Percentiles rank a stretch among this genome's conserved stretches.
These are phyloP conservation scores for Triplophysa siluroides DNA, from an alignment of 2,113 vertebrate genomes.

Conservation along the genomic window DNA sequence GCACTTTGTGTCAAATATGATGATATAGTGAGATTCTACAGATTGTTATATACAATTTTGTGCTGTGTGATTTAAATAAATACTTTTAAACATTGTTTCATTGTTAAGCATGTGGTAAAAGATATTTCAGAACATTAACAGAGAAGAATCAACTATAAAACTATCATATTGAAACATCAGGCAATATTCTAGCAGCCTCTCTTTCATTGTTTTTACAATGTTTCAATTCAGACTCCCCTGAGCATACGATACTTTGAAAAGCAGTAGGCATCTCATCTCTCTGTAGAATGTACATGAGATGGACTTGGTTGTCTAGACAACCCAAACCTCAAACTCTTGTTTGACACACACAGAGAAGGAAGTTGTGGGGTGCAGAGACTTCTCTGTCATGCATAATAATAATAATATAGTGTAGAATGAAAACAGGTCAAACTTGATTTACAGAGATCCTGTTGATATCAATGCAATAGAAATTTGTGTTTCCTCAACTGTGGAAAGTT, in stretches of 20 bases:
- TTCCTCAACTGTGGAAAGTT: not conserved
- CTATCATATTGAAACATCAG: not conserved
- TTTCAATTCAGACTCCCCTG: not conserved
- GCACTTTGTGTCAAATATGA: slow-evolving; percentile 5
- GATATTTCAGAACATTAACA: not conserved
- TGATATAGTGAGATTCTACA: not conserved
- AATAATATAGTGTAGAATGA: slow-evolving; percentile 29
- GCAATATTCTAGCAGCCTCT: not conserved
- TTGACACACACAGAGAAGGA: slow-evolving; percentile 61
- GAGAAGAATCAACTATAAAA: not conserved
- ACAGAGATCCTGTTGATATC: not conserved
- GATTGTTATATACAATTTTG: not conserved
- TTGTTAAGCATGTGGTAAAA: no score
- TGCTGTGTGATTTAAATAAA: not conserved
- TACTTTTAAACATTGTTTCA: no score
- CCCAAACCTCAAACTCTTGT: slow-evolving; percentile 74
- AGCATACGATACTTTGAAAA: not conserved
- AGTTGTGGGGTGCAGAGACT: slow-evolving; percentile 67
- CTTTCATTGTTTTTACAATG: not conserved
- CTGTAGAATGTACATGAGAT: slow-evolving; percentile 4
- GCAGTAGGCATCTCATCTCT: not conserved
- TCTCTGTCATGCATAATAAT: slow-evolving; percentile 23
- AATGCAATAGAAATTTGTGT: not conserved
- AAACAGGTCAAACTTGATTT: slow-evolving; percentile 53
- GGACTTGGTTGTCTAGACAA: slow-evolving; percentile 72